Evolutionary conservation across 2,797 vertebrate genomes (phyloP).

Genomic region (Neomorphus geoffroyi): DNA sequence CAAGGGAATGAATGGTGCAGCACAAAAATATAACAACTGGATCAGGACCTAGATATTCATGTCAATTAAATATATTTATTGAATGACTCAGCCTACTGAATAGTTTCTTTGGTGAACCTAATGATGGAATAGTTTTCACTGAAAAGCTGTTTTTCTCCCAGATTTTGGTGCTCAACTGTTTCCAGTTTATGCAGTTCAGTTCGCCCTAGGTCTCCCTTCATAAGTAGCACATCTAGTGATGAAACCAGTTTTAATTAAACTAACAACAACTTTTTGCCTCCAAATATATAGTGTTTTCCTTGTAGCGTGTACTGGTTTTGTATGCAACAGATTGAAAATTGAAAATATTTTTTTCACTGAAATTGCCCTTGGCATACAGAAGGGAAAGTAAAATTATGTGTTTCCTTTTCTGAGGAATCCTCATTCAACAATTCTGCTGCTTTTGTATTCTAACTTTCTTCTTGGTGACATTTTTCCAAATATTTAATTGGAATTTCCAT

Average conservation of each 20-base stretch:
- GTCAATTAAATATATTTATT: neutral
- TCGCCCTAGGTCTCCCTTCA: neutral
- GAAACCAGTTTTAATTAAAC: neutral
- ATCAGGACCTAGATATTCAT: neutral
- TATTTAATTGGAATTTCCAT: neutral
- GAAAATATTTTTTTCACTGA: neutral
- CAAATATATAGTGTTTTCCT: neutral
- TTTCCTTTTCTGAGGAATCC: neutral
- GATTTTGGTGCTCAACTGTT: neutral
- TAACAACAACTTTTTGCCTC: neutral
- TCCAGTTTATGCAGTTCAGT: neutral
- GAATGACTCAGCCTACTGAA: neutral
- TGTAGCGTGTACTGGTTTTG: neutral
- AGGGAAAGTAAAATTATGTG: neutral
- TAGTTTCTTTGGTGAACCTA: neutral
- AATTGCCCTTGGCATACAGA: neutral
- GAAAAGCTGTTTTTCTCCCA: neutral
- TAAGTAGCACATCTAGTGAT: neutral
- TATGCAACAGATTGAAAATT: neutral
- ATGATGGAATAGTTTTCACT: neutral
- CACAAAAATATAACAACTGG: neutral
- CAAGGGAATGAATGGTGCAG: neutral
- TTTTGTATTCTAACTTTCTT: neutral
- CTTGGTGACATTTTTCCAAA: neutral
- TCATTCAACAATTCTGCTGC: neutral